Evolutionary conservation across 1,140 invertebrate species (phyloP), one percentile per base, ranked within the genome.

Genomic region (Adelges cooleyi): DNA sequence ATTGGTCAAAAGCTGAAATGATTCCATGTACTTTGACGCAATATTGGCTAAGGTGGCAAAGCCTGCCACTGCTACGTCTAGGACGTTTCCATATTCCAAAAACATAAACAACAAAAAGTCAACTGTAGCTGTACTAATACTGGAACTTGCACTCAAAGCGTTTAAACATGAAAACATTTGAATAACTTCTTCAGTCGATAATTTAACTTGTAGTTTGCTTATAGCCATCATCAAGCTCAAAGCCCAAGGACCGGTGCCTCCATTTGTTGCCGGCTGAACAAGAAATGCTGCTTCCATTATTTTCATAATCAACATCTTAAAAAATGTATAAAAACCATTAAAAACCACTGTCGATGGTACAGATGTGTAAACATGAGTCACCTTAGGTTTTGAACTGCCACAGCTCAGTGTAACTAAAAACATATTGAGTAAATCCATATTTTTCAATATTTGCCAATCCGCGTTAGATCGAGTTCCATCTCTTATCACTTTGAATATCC

Each of bases 401-500:
- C 77, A 17, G 67, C 68, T 67, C 80, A 80, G 72, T 80, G 83
- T 51, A 75, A 74, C 15, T n/a, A 81, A 72, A 3, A 86, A 70
- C 38, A 82, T 77, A 71, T 82, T 83, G 53, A 84, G 84, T 2
- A 80, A 73, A 25, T 79, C 75, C 18, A 77, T 80, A 68, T 80
- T 83, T 11, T 83, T 74, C 17, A 78, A 79, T 9, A 83, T 67
- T 27, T 79, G 74, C 69, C 81, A 77, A 70, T 86, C 84, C 1
- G 69, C 69, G 46, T 78, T 74, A 38, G 77, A 78, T 66, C 79
- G 80, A 29, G 84, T 74, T 27, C 87, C 86, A 71, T 88, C 82
- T 29, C 75, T 74, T 44, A 90, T 76, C 9, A 86, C 74, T 69
- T 80, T 75, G 3, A 89, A 73, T 22, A 89, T 83, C 83, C 87